These are phyloP conservation scores for Orchestes rusci DNA, from an alignment of 2,888 invertebrate genomes.

Conservation along the genomic window DNA sequence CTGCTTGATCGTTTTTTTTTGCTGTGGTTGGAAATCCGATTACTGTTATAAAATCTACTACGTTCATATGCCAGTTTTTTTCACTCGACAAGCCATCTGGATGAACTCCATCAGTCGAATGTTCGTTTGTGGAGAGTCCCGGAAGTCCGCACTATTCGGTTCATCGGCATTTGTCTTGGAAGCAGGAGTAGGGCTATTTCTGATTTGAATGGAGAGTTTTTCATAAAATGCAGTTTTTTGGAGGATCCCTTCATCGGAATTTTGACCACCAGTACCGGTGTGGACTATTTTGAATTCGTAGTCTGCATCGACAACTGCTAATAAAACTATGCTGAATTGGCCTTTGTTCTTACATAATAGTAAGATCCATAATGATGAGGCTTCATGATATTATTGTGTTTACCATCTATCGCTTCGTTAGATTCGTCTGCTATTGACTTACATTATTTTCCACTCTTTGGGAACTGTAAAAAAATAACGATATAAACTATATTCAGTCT, in stretches of 20 bases:
- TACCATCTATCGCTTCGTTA: conserved; percentile 33
- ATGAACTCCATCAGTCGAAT: too few relatives aligned
- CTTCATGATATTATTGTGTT: conserved; percentile 26
- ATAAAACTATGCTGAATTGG: conserved; percentile 36
- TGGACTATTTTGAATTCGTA: conserved; percentile 38
- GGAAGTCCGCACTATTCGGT: too few relatives aligned
- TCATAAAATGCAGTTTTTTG: background rate
- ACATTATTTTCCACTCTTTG: conserved; percentile 1
- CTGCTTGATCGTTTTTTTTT: too few relatives aligned
- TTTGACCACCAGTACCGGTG: conserved; percentile 34
- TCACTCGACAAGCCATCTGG: too few relatives aligned
- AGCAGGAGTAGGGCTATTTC: too few relatives aligned
- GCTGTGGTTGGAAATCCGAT: too few relatives aligned
- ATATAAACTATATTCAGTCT: background rate
- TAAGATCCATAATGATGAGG: conserved; percentile 8
- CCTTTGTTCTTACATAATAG: conserved; percentile 36
- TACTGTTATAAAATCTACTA: too few relatives aligned
- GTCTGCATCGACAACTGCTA: conserved; percentile 39
- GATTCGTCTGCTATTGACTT: background rate
- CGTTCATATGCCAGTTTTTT: too few relatives aligned
- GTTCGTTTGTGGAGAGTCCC: too few relatives aligned
- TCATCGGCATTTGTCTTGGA: too few relatives aligned
- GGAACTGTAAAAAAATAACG: conserved; percentile 2
- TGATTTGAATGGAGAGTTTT: too few relatives aligned
- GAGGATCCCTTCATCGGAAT: conserved; percentile 35